Percentiles rank a stretch among this genome's conserved stretches.
Conservation (phyloP, 2,797 vertebrate genomes). For the Takifugu ocellatus region DNA sequence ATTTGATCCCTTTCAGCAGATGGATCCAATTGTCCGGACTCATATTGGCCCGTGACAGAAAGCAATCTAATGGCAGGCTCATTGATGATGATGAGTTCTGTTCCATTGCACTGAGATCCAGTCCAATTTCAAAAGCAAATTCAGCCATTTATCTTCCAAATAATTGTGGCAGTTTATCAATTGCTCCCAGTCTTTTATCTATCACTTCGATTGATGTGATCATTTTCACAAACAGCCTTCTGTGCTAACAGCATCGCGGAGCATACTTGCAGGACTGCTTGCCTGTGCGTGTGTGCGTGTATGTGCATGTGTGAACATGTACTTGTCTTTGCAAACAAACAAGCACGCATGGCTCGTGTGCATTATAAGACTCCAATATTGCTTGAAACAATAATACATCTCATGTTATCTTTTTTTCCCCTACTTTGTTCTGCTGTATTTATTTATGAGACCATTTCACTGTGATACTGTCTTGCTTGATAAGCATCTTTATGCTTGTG, state of each 20-base stretch:
- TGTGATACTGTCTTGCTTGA: constrained; percentile 46
- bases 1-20: constrained; percentile 74
- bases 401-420: constrained; percentile 25
- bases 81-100: constrained; percentile 79
- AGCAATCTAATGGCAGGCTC: constrained; percentile 70
- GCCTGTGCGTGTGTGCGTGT: constrained; percentile 11
- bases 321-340: constrained; percentile 10
- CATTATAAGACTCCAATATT: constrained; percentile 22
- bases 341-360: constrained; percentile 9
- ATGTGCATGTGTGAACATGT: constrained; percentile 12
- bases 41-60: constrained; percentile 72
- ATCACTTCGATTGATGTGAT: constrained; percentile 82
- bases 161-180: constrained; percentile 81
- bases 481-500: constrained; percentile 30
- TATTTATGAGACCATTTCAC: constrained; percentile 52
- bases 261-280: constrained; percentile 41
- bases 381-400: constrained; percentile 40
- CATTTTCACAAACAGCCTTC: constrained; percentile 72
- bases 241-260: constrained; percentile 61
- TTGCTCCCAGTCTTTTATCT: constrained; percentile 78
- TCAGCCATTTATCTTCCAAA: constrained; percentile 79
- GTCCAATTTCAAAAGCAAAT: constrained; percentile 80
- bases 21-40: constrained; percentile 70
- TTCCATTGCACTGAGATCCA: constrained; percentile 74
- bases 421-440: constrained; percentile 33